These are phyloP conservation scores for Platalea minor DNA, from an alignment of 2,797 vertebrate species.

Conservation along the genomic window DNA sequence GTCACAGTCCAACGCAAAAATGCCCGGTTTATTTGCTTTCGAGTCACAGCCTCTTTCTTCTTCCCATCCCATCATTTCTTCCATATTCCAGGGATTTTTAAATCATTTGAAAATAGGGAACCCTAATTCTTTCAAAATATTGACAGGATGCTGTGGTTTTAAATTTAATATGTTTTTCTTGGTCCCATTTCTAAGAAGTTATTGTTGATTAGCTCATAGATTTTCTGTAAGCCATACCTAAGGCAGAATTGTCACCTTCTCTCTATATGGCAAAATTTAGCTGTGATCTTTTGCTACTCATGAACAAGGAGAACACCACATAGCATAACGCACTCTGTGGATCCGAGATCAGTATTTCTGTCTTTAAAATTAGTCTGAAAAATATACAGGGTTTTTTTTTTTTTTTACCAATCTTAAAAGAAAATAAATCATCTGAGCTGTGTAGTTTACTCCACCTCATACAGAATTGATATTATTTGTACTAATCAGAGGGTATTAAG, in stretches of 20 bases:
- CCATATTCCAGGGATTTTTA: not conserved
- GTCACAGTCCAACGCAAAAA: not conserved
- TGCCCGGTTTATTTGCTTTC: not conserved
- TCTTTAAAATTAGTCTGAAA: not conserved
- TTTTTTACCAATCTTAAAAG: not conserved
- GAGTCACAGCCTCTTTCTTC: not conserved
- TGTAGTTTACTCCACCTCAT: not conserved
- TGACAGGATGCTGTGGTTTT: not conserved
- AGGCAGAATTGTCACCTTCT: not conserved
- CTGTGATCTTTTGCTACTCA: not conserved
- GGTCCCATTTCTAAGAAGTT: not conserved
- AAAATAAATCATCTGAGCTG: not conserved
- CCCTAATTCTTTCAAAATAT: not conserved
- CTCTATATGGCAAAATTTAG: not conserved
- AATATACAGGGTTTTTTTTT: not conserved
- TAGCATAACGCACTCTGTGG: not conserved
- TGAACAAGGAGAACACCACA: not conserved
- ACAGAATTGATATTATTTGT: not conserved
- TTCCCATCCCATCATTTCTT: not conserved
- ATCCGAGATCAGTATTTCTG: not conserved
- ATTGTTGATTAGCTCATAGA: not conserved
- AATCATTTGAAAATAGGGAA: not conserved
- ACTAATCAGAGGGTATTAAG: not conserved
- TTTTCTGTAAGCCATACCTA: not conserved
- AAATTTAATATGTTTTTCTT: not conserved